Percentiles rank a stretch among this genome's conserved stretches.
These are phyloP conservation scores for Toxotes chatareus DNA, from an alignment of 2,113 vertebrate species.

Conservation along the genomic window DNA sequence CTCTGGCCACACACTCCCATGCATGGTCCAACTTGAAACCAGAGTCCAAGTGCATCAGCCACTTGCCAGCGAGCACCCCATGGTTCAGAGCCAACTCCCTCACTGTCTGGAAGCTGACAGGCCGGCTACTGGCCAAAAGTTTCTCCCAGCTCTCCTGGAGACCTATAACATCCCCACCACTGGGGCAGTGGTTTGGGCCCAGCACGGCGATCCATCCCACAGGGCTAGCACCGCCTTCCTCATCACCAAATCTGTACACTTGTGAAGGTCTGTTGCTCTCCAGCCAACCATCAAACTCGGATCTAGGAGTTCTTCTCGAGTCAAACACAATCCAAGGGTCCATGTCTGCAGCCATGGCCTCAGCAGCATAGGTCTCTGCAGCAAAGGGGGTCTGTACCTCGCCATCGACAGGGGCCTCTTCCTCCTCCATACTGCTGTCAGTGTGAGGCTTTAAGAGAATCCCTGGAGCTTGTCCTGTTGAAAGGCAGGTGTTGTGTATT, in stretches of 20 bases:
- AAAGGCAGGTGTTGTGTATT: neutral
- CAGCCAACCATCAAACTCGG: slow-evolving; percentile 89
- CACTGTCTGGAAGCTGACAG: slow-evolving; percentile 85
- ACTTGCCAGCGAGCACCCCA: slow-evolving; percentile 88
- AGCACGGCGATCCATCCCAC: slow-evolving; percentile 90
- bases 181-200: slow-evolving; percentile 78
- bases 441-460: neutral
- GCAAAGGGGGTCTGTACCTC: slow-evolving; percentile 59
- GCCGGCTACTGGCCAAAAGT: slow-evolving; percentile 84
- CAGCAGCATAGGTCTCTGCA: slow-evolving; percentile 87
- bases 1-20: slow-evolving; percentile 89
- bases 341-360: slow-evolving; percentile 93
- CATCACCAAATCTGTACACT: slow-evolving; percentile 85
- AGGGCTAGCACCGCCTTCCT: slow-evolving; percentile 72
- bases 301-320: slow-evolving; percentile 83
- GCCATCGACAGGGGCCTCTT: slow-evolving; percentile 44
- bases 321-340: slow-evolving; percentile 93
- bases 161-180: slow-evolving; percentile 78
- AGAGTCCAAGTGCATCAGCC: slow-evolving; percentile 90
- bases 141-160: slow-evolving; percentile 91
- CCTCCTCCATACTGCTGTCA: slow-evolving; percentile 65
- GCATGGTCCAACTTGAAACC: slow-evolving; percentile 93
- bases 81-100: slow-evolving; percentile 91
- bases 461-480: slow-evolving; percentile 16
- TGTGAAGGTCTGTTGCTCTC: slow-evolving; percentile 90